These are phyloP conservation scores for Cephalotes varians DNA, from an alignment of 2,888 invertebrate species.

Conservation along the genomic window DNA sequence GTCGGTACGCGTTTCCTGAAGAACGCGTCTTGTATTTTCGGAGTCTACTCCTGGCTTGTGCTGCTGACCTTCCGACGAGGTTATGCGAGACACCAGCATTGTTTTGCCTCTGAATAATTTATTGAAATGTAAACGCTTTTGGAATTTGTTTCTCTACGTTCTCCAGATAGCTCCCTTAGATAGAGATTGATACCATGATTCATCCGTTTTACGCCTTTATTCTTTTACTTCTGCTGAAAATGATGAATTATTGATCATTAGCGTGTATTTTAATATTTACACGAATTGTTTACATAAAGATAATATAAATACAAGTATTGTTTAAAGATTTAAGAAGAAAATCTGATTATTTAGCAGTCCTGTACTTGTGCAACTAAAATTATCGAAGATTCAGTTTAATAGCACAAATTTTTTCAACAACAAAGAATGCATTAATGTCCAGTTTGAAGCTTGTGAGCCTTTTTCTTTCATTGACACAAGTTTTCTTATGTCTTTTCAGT, in stretches of 20 bases:
- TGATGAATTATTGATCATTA: constrained; percentile 3
- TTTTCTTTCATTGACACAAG: neutral
- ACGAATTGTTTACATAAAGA: neutral
- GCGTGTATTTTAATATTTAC: neutral
- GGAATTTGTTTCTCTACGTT: neutral
- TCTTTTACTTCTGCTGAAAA: neutral
- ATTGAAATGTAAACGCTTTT: neutral
- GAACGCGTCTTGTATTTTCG: constrained; percentile 2
- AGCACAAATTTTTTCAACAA: neutral
- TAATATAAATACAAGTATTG: neutral
- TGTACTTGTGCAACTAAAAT: neutral
- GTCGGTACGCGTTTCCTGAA: neutral
- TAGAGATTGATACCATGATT: neutral
- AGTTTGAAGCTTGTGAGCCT: neutral
- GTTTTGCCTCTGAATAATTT: neutral
- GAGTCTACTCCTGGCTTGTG: neutral
- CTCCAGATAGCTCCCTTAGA: neutral
- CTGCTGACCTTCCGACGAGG: neutral
- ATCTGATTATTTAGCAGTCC: neutral
- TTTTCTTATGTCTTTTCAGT: constrained; percentile 87
- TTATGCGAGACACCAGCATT: constrained; percentile 1
- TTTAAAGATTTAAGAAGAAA: neutral
- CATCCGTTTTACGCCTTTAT: no score
- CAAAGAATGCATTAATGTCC: neutral
- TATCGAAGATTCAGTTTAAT: neutral